These are phyloP conservation scores for Lamproptera curius DNA, from an alignment of 2,888 invertebrate species.

Conservation along the genomic window DNA sequence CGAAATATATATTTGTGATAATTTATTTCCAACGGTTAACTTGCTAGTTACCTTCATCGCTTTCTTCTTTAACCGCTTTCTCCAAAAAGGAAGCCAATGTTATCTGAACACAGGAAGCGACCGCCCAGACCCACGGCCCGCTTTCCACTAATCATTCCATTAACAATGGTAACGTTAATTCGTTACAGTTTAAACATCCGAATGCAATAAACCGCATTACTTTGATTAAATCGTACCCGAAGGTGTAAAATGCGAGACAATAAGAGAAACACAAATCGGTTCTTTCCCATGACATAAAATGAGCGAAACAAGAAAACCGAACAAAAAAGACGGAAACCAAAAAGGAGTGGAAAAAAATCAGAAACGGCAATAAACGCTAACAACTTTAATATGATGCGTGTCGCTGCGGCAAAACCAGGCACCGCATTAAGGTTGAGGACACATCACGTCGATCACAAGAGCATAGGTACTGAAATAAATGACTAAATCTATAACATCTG, in stretches of 20 bases:
- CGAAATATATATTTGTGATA: too few relatives aligned
- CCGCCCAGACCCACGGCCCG: neutral
- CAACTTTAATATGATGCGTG: slow-evolving; percentile 24
- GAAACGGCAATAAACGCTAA: slow-evolving; percentile 23
- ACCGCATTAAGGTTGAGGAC: slow-evolving; percentile 19
- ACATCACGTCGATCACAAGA: neutral
- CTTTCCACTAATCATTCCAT: neutral
- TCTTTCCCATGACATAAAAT: slow-evolving; percentile 23
- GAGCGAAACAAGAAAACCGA: slow-evolving; percentile 19
- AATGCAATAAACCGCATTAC: neutral
- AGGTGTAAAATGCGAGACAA: slow-evolving; percentile 17
- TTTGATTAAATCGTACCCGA: slow-evolving; percentile 16
- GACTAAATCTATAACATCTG: too few relatives aligned
- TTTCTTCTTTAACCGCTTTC: too few relatives aligned
- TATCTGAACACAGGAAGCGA: too few relatives aligned
- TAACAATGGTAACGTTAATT: neutral
- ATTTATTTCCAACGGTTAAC: too few relatives aligned
- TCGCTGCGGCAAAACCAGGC: slow-evolving; percentile 20
- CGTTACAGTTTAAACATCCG: slow-evolving; percentile 22
- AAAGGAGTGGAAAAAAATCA: neutral
- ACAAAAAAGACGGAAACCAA: slow-evolving; percentile 13
- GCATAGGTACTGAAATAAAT: too few relatives aligned
- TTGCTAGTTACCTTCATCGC: too few relatives aligned
- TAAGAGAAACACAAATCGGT: slow-evolving; percentile 21
- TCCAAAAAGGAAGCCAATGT: too few relatives aligned